These are phyloP conservation scores for Verasper variegatus DNA, from an alignment of 2,113 vertebrate genomes.

Conservation along the genomic window DNA sequence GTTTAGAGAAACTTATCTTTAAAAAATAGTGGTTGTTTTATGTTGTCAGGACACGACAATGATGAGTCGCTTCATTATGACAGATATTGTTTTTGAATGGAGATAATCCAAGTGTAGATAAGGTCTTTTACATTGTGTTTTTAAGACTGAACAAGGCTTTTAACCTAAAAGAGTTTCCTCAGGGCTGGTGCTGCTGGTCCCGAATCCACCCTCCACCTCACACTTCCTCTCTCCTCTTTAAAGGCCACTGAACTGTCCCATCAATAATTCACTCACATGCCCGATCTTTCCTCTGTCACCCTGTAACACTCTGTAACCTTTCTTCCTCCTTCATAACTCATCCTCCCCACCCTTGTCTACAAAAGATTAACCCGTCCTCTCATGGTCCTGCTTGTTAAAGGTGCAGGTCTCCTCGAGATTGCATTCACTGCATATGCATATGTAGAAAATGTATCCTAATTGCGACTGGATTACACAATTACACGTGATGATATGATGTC, in stretches of 20 bases:
- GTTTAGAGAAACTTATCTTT: too few species aligned
- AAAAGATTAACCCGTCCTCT: neutral
- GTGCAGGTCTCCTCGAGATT: neutral
- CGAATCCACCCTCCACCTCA: conserved; percentile 18
- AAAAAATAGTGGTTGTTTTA: too few species aligned
- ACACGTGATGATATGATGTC: too few species aligned
- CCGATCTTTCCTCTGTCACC: conserved; percentile 10
- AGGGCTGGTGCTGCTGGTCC: neutral
- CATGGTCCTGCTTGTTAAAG: neutral
- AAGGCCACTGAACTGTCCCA: conserved; percentile 54
- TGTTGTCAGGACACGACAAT: too few species aligned
- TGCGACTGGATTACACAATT: neutral
- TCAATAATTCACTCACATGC: conserved; percentile 66
- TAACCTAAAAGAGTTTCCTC: conserved; percentile 17
- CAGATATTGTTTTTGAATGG: neutral
- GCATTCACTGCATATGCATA: too few species aligned
- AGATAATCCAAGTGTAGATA: too few species aligned
- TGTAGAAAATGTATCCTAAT: neutral
- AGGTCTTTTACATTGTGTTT: neutral
- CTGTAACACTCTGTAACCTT: conserved; percentile 9
- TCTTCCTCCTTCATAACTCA: conserved; percentile 4
- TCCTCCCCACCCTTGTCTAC: neutral
- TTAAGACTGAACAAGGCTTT: too few species aligned
- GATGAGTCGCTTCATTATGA: neutral
- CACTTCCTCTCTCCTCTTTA: conserved; percentile 39